These are phyloP conservation scores for Cottoperca gobio DNA, from an alignment of 2,797 vertebrate genomes.

Conservation along the genomic window DNA sequence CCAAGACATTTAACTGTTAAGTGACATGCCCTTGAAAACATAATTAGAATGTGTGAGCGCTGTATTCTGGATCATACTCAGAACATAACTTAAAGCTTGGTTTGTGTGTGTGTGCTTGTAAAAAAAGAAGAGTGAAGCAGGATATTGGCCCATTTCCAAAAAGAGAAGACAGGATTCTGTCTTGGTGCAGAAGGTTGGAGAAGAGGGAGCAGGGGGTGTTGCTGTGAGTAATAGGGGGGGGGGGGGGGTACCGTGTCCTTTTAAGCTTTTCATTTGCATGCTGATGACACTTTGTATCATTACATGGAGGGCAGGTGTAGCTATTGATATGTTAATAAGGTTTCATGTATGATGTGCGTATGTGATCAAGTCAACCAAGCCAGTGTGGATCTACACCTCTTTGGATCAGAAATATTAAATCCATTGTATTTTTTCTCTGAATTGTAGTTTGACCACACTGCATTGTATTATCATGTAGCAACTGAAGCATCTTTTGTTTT, in stretches of 20 bases:
- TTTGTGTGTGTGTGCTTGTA: slow-evolving; percentile 31
- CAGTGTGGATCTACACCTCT: slow-evolving; percentile 22
- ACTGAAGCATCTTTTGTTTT: background rate
- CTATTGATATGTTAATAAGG: slow-evolving; percentile 76
- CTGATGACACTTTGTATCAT: slow-evolving; percentile 67
- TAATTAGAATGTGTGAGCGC: background rate
- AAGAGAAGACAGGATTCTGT: slow-evolving; percentile 73
- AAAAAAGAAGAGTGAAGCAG: slow-evolving; percentile 59
- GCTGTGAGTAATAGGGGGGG: slow-evolving; percentile 50
- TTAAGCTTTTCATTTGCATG: slow-evolving; percentile 67
- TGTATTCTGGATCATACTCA: slow-evolving; percentile 1
- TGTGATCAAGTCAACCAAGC: slow-evolving; percentile 45
- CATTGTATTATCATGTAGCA: background rate
- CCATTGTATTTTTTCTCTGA: background rate
- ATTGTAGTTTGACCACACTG: background rate
- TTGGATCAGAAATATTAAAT: slow-evolving; percentile 15
- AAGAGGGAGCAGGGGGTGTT: slow-evolving; percentile 51
- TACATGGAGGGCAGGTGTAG: slow-evolving; percentile 75
- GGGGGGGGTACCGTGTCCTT: slow-evolving; percentile 45
- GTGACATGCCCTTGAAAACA: slow-evolving; percentile 33
- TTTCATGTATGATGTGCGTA: slow-evolving; percentile 50
- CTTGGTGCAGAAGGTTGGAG: slow-evolving; percentile 53
- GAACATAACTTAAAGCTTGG: slow-evolving; percentile 15
- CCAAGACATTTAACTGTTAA: slow-evolving; percentile 19
- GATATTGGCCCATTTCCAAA: slow-evolving; percentile 70